Base-by-base conservation (phyloP, 2,797 vertebrate genomes). In the Cyprinella venusta region DNA sequence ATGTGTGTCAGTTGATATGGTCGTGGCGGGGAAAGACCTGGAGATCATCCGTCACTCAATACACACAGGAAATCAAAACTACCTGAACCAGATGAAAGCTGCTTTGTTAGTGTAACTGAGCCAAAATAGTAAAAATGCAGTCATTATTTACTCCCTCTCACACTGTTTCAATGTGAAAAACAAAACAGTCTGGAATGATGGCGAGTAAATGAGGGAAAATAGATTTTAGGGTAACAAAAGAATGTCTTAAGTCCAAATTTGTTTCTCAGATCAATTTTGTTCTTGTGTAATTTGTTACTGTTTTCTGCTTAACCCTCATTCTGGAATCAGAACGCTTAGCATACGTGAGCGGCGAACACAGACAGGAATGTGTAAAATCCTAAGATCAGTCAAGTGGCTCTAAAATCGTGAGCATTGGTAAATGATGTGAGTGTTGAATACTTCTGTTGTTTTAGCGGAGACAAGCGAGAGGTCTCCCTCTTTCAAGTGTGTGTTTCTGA, bases 61-160 rank as follows among this genome's bases (percentile, higher is more conserved):
- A 26, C 70, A 65, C 71, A 54, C 9, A n/a, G n/a, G 36, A 82
- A 82, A 68, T 82, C 48, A 65, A 54, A 81, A 13, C 80, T 38
- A 18, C 70, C 26, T 1, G 13, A 12, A 68, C 10, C 48, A 19
- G 36, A 76, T 56, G 63, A 82, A 82, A 56, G 71, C 33, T 6
- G 71, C 63, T 68, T 82, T 82, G 80, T 75, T 30, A 18, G 38
- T n/a, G 12, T 8, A 50, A 6, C 40, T 80, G 2, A 42, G 36
- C 9, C 79, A 45, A 18, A 61, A 54, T 38, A 76, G 21, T 38
- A 56, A 15, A 56, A 38, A 24, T 54, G 1, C 21, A 33, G 1
- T 50, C 12, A 36, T 38, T 4, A n/a, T 76, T 42, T 59, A 26
- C 74, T 16, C 18, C 2, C 19, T 74, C 30, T 13, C 19, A 36